Conservation (phyloP, 2,797 vertebrate genomes). For the Nannoperca obscura region DNA sequence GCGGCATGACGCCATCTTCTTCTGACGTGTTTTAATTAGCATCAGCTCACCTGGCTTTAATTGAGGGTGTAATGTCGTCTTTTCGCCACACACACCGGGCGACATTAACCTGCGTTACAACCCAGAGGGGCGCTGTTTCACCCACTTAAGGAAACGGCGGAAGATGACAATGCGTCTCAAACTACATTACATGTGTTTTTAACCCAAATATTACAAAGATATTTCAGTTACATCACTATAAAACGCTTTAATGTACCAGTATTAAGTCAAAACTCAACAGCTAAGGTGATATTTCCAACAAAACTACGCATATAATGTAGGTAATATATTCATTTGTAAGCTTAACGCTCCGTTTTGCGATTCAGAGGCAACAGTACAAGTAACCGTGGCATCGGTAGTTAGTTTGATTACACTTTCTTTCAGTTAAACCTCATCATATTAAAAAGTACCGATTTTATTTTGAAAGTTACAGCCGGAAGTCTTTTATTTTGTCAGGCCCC, state of each 20-base stretch:
- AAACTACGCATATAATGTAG: no score
- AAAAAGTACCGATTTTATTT: conserved; percentile 6
- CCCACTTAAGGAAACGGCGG: no score
- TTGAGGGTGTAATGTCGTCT: background rate
- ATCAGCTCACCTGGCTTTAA: background rate
- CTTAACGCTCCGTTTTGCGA: background rate
- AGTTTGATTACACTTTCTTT: background rate
- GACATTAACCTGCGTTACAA: background rate
- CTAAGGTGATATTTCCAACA: no score
- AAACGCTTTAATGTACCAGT: no score
- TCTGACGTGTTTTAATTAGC: background rate
- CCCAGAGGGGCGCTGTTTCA: conserved; percentile 33
- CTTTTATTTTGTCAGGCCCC: background rate
- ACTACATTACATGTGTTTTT: no score
- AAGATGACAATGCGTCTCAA: background rate
- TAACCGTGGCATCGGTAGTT: background rate
- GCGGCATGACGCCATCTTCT: no score
- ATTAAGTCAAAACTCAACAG: no score
- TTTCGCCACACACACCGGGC: background rate
- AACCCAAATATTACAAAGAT: no score
- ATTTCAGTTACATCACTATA: no score
- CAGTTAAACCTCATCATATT: no score
- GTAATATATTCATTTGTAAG: background rate
- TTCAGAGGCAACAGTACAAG: no score
- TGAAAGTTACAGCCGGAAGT: conserved; percentile 20